Base-by-base conservation (phyloP, 2,797 vertebrate genomes). In the Acipenser ruthenus region DNA sequence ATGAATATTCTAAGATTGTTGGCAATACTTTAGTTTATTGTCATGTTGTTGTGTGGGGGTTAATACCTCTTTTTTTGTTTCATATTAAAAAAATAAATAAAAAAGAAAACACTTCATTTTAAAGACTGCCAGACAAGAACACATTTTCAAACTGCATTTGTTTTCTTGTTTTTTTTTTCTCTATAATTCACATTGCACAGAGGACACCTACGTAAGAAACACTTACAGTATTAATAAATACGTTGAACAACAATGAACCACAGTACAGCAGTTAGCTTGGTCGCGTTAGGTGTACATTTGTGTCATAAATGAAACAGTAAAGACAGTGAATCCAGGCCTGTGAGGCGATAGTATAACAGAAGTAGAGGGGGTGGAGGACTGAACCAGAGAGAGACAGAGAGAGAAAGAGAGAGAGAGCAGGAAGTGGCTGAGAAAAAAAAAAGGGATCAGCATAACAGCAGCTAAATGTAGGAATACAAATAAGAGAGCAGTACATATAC, bases 301-400 rank as follows among this genome's bases (percentile, higher is more conserved):
- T n/a, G n/a, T 85, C 79, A 75, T 75, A 65, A 61, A 66, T 68
- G 79, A 75, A 80, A 82, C 82, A 74, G 73, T 84, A 76, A 79
- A 76, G 70, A 76, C 69, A n/a, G n/a, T 13, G 23, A 66, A n/a
- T 13, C 23, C 55, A 4, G n/a, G 71, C 72, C 65, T 85, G 77
- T 75, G 77, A 75, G 84, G 74, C 70, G 78, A 15, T 71, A 80
- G 78, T 82, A 77, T 74, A 82, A 86, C 77, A 74, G 79, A 80
- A 78, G 79, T 70, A 78, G 78, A 82, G 81, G 82, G 85, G 85
- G 86, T 83, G 85, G 81, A 86, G 82, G 82, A 86, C 80, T 74
- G 79, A 81, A 73, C 72, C 79, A 82, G 77, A 75, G 78, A 79
- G 74, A 84, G 37, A 37, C 3, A 37, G 37, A 37, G 37, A 5